Conservation (phyloP, 1,140 invertebrate species). For the Sycophaga agraensis region DNA sequence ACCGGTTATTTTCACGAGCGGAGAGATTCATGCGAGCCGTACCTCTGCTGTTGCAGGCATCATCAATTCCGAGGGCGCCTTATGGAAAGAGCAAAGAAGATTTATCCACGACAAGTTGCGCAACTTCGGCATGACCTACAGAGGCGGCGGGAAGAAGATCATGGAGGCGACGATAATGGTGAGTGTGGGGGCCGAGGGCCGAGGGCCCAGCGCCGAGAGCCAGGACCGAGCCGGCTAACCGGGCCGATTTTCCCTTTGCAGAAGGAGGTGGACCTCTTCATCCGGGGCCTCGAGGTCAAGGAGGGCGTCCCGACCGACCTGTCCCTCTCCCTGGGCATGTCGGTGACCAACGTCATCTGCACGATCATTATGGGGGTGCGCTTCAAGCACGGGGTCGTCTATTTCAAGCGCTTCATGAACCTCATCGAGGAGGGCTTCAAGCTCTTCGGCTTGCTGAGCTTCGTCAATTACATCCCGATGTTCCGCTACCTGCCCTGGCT, state of each 20-base stretch:
- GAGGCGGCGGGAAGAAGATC: constrained; percentile 74
- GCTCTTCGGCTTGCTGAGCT: constrained; percentile 70
- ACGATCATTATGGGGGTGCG: constrained; percentile 85
- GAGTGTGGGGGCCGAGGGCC: too few relatives aligned
- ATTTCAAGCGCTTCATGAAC: constrained; percentile 77
- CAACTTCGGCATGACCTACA: constrained; percentile 86
- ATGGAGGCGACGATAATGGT: constrained; percentile 88
- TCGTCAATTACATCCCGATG: constrained; percentile 70
- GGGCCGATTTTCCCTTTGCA: too few relatives aligned
- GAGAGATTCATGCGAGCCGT: too few relatives aligned
- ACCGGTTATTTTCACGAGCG: too few relatives aligned
- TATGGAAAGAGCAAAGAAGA: constrained; percentile 90
- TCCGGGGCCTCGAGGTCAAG: constrained; percentile 63
- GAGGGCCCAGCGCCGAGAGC: too few relatives aligned
- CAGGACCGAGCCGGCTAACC: too few relatives aligned
- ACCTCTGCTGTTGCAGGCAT: constrained; percentile 76
- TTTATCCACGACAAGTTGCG: constrained; percentile 88
- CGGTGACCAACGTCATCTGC: constrained; percentile 90
- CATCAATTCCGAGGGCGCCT: constrained; percentile 83
- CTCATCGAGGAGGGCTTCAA: constrained; percentile 88
- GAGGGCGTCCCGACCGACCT: constrained; percentile 69
- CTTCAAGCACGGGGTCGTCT: constrained; percentile 74
- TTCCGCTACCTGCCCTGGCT: constrained; percentile 76
- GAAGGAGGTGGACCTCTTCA: constrained; percentile 76
- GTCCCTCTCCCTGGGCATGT: constrained; percentile 72